phyloP scores from a whole-genome alignment of 2,888 invertebrate species.

The Athalia cordata region DNA sequence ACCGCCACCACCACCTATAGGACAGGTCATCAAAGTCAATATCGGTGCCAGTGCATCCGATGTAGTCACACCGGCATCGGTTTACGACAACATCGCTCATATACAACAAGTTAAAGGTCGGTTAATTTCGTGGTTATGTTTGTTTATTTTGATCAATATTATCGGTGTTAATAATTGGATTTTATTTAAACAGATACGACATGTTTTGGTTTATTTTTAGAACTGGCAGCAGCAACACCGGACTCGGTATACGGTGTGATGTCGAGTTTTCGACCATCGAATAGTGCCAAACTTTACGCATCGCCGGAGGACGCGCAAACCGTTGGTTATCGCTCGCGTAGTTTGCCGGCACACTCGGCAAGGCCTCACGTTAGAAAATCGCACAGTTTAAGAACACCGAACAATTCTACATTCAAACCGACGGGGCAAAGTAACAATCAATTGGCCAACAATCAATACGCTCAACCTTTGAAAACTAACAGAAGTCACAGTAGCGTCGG shows the following conservation, averaged over 20 bases:
- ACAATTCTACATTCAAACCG: constrained; percentile 73
- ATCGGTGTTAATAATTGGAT: neutral
- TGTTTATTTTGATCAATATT: neutral
- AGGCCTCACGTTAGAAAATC: constrained; percentile 79
- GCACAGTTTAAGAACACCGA: constrained; percentile 77
- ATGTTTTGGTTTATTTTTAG: constrained; percentile 58
- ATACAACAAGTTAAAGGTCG: constrained; percentile 74
- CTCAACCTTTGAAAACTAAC: constrained; percentile 76
- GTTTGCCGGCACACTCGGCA: constrained; percentile 75
- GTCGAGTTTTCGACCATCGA: constrained; percentile 93
- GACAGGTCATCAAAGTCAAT: constrained; percentile 83
- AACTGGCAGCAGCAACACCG: constrained; percentile 70
- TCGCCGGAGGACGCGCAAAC: constrained; percentile 89
- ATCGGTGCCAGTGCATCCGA: constrained; percentile 72
- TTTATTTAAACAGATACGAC: neutral
- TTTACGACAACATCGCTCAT: constrained; percentile 71
- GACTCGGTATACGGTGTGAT: constrained; percentile 78
- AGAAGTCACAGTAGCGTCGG: constrained; percentile 69
- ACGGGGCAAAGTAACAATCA: constrained; percentile 58
- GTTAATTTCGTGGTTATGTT: neutral
- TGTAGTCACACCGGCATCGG: constrained; percentile 68
- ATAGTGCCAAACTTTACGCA: constrained; percentile 90
- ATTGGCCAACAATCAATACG: constrained; percentile 75
- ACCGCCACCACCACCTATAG: constrained; percentile 87
- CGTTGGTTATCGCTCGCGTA: constrained; percentile 80